Base-by-base conservation (phyloP, 92 coral and sea anemone species). In the Zoanthus solanderi region DNA sequence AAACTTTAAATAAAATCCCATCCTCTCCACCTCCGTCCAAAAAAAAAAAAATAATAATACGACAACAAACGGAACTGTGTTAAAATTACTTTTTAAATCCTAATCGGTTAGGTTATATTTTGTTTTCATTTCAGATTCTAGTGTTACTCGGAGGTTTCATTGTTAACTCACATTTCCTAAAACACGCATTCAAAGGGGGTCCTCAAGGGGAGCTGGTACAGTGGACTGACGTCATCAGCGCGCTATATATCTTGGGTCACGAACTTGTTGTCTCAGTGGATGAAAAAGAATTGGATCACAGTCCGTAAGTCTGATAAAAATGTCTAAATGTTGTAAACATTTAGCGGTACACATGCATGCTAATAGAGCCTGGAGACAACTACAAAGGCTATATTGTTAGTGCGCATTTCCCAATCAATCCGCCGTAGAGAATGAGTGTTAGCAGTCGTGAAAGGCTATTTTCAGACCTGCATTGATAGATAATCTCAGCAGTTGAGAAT, bases 171-270 rank as follows among this genome's bases (percentile, higher is more conserved):
- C 14, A 6, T 7, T 46, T 81, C 29, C 75, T 81, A 23, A 61
- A 81, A n/a, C 3, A 1, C 2, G 85, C 85, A 13, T 81, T 81
- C 63, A 66, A 68, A 15, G 85, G 85, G 85, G 85, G 75, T 47
- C 85, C 85, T 44, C 75, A 44, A 0, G 85, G 85, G 61, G 85
- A 81, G 45, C 18, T 81, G 72, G 85, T 81, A 18, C 85, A 81
- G 75, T 81, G 85, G 85, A 81, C 54, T 13, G 85, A 81, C 85
- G 74, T 81, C 75, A 81, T 81, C 85, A 81, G 75, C 28, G 75
- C 85, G 16, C n/a, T 81, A 53, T 81, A 47, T 7, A 66, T 81
- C 23, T n/a, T 81, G 60, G 85, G 85, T 29, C 85, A 81, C 42
- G 85, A 81, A 1, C 23, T 81, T 45, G 74, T 81, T 18, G 57